A percentile compares a stretch with the other conserved stretches of the same genome.
Evolutionary conservation across 2,797 vertebrate genomes (phyloP).

Genomic region (Cyclopterus lumpus): DNA sequence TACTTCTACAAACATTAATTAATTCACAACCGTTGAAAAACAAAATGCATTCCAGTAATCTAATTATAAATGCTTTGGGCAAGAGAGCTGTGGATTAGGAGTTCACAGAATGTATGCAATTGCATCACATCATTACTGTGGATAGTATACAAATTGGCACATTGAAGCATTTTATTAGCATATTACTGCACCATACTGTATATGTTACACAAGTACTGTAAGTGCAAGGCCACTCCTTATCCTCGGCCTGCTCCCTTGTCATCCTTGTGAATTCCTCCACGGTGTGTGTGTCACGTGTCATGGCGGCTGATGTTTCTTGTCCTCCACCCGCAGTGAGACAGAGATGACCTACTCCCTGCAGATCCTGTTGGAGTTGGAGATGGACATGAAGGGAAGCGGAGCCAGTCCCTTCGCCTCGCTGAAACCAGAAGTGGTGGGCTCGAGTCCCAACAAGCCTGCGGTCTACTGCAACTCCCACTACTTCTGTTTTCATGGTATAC

Average conservation of each 20-base stretch:
- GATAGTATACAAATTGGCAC: not conserved
- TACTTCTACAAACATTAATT: not conserved
- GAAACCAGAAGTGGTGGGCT: slow-evolving; percentile 89
- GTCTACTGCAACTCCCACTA: slow-evolving; percentile 89
- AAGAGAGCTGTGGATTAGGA: not conserved
- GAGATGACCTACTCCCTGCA: slow-evolving; percentile 92
- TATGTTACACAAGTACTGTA: not conserved
- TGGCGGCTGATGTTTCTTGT: not conserved
- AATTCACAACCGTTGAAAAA: not conserved
- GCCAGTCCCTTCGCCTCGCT: slow-evolving; percentile 89
- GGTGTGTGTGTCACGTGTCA: not conserved
- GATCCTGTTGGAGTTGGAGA: slow-evolving; percentile 90
- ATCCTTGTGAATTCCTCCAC: not conserved
- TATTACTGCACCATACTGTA: not conserved
- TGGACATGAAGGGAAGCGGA: slow-evolving; percentile 83
- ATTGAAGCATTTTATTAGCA: not conserved
- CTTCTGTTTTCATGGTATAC: slow-evolving; percentile 85
- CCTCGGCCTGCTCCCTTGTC: not conserved
- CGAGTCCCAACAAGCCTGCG: slow-evolving; percentile 82
- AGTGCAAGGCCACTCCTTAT: not conserved
- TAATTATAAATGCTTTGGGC: not conserved
- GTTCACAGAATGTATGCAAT: not conserved
- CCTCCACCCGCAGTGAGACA: slow-evolving; percentile 81
- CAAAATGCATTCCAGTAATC: not conserved
- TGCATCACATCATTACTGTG: not conserved